phyloP scores from a whole-genome alignment of 1,140 invertebrate species.

The Drosophila ogumai region DNA sequence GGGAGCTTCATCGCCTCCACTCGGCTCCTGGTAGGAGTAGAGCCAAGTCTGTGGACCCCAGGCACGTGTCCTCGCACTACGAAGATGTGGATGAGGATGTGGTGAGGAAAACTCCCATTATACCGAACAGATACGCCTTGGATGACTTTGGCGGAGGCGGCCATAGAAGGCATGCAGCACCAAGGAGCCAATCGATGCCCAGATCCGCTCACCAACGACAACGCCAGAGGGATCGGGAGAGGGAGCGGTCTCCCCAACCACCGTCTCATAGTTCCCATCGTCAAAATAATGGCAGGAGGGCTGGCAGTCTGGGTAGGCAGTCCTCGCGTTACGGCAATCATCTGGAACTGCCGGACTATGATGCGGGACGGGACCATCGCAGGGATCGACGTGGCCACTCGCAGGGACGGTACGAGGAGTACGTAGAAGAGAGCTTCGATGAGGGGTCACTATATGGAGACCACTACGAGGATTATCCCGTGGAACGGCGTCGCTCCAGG shows the following conservation, averaged over 20 bases:
- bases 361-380: conserved; percentile 42
- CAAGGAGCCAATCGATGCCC: conserved; percentile 80
- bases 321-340: conserved; percentile 75
- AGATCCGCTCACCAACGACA: conserved; percentile 71
- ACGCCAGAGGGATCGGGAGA: conserved; percentile 51
- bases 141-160: conserved; percentile 86
- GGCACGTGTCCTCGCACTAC: conserved; percentile 64
- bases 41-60: conserved; percentile 82
- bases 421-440: conserved; percentile 75
- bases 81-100: conserved; percentile 83
- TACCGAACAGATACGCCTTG: conserved; percentile 90
- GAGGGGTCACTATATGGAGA: conserved; percentile 57
- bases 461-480: conserved; percentile 72
- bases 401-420: conserved; percentile 63
- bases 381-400: conserved; percentile 62
- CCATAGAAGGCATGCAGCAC: conserved; percentile 39
- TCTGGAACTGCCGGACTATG: conserved; percentile 73
- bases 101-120: conserved; percentile 87
- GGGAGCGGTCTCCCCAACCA: conserved; percentile 60
- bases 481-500: conserved; percentile 44
- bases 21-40: conserved; percentile 66
- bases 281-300: conserved; percentile 46
- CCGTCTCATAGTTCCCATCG: conserved; percentile 24
- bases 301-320: conserved; percentile 65
- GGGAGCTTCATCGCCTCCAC: conserved; percentile 72